Conservation (phyloP, 2,113 vertebrate genomes). For the Rhea pennata region DNA sequence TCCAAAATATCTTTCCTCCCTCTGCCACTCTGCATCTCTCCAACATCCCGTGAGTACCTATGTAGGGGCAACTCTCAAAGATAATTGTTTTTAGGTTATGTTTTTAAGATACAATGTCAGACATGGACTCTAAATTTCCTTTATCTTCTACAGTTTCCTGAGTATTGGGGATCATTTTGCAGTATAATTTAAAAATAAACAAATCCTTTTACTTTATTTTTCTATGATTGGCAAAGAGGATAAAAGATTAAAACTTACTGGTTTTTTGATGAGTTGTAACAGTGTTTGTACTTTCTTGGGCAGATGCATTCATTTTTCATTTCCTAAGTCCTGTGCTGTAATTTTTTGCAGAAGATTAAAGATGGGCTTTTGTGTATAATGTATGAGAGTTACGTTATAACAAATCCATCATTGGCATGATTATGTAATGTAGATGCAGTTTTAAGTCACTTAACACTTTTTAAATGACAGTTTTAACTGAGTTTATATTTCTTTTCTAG, state of each 20-base stretch:
- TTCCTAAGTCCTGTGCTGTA: background rate
- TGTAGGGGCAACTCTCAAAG: background rate
- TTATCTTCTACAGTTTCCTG: background rate
- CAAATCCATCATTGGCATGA: rapidly evolving
- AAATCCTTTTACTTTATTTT: background rate
- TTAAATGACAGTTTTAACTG: background rate
- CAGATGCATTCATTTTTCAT: background rate
- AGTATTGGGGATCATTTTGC: background rate
- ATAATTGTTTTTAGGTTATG: background rate
- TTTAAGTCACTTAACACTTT: background rate
- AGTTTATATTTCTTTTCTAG: background rate
- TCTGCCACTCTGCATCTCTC: constrained; percentile 88
- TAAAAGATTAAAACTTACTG: background rate
- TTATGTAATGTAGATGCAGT: background rate
- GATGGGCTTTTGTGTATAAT: background rate
- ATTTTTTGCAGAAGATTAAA: background rate
- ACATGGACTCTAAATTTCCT: background rate
- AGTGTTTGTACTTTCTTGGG: background rate
- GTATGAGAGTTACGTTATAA: background rate
- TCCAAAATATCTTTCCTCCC: constrained; percentile 86
- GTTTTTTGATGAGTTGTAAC: background rate
- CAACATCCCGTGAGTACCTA: constrained; percentile 87
- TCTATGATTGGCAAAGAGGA: background rate
- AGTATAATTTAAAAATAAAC: background rate
- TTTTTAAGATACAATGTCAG: background rate